Percentiles rank a stretch among this genome's conserved stretches.
phyloP scores from a whole-genome alignment of 2,797 vertebrate species.

The Scolopax rusticola region DNA sequence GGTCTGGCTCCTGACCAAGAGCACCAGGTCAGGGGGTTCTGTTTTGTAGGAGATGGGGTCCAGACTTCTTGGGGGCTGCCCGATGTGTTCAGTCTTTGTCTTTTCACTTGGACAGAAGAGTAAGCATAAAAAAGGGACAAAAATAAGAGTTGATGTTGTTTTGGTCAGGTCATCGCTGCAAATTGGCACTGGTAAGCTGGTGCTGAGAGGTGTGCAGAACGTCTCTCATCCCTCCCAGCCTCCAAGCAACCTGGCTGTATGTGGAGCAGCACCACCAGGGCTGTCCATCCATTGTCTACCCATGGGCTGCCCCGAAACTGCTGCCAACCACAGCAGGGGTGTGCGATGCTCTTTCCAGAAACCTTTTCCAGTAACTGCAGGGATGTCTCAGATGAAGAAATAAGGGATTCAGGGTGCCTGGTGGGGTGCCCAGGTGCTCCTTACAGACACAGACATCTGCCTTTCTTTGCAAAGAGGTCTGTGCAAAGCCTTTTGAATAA shows the following conservation, averaged over 20 bases:
- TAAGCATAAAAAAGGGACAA: neutral
- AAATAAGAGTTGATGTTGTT: neutral
- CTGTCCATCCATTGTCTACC: too few species aligned
- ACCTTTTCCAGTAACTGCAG: neutral
- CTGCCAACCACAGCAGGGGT: accelerated
- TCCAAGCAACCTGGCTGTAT: neutral
- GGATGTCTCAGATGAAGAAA: neutral
- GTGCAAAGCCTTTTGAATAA: neutral
- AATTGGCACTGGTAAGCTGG: neutral
- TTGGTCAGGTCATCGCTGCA: neutral
- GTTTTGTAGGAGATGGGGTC: neutral
- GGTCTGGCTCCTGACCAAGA: neutral
- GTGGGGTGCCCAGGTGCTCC: neutral
- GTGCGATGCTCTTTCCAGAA: neutral
- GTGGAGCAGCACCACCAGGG: neutral
- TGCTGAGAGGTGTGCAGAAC: neutral
- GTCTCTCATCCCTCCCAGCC: neutral
- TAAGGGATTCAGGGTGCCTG: too few species aligned
- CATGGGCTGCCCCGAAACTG: accelerated
- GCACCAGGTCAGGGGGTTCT: accelerated
- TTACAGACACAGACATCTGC: neutral
- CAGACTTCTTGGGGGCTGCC: neutral
- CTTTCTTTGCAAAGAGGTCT: neutral
- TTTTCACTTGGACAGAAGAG: neutral
- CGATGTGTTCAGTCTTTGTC: accelerated